Conservation (phyloP, 2,797 vertebrate genomes). For the Toxotes lorentzi region DNA sequence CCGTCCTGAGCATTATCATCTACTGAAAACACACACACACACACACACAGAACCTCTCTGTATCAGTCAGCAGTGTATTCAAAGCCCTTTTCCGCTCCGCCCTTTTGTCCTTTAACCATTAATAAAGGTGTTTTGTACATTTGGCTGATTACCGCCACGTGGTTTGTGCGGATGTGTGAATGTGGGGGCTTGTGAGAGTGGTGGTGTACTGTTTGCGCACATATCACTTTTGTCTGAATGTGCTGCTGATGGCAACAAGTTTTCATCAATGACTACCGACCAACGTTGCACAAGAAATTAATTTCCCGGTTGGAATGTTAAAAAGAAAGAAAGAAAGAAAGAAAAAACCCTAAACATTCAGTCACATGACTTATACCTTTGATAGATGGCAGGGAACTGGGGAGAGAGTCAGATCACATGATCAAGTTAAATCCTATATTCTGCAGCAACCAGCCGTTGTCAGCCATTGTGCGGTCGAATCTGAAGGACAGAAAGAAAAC, state of each 20-base stretch:
- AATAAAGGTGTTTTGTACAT: conserved; percentile 76
- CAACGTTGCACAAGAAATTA: neutral
- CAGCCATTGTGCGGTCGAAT: conserved; percentile 69
- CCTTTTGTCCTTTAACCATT: conserved; percentile 77
- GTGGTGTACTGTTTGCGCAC: conserved; percentile 40
- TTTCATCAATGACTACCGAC: conserved; percentile 64
- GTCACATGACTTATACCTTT: conserved; percentile 76
- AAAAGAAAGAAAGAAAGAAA: neutral
- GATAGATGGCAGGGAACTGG: conserved; percentile 66
- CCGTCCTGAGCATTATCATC: conserved; percentile 79
- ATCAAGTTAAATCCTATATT: conserved; percentile 69
- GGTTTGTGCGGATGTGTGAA: conserved; percentile 64
- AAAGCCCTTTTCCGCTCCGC: conserved; percentile 63
- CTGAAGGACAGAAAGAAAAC: conserved; percentile 52
- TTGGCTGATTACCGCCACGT: conserved; percentile 69
- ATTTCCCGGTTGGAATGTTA: conserved; percentile 7
- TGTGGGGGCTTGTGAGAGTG: conserved; percentile 49
- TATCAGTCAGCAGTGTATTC: conserved; percentile 76
- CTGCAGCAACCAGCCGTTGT: conserved; percentile 63
- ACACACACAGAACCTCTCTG: conserved; percentile 34
- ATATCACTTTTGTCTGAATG: conserved; percentile 62
- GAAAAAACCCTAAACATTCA: neutral
- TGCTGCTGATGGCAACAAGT: conserved; percentile 63
- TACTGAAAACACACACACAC: conserved; percentile 53
- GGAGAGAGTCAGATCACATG: conserved; percentile 79